phyloP scores from a whole-genome alignment of 2,797 vertebrate species.

The Poeciliopsis turneri region DNA sequence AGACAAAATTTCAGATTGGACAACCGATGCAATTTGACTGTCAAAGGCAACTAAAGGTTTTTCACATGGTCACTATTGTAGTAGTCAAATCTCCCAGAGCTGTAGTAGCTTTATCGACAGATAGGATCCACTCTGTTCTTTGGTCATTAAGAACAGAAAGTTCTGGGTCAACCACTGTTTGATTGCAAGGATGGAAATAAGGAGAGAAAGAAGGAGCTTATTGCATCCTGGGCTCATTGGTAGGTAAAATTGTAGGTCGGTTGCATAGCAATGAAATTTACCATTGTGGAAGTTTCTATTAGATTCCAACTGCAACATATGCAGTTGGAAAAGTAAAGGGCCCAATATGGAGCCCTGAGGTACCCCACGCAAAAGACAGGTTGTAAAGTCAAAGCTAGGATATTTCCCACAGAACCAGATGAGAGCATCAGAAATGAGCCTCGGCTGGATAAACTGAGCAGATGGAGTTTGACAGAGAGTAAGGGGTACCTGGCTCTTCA shows the following conservation, averaged over 20 bases:
- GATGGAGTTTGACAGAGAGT: background rate
- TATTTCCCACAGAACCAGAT: background rate
- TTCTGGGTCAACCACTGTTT: background rate
- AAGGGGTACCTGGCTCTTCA: constrained; percentile 72
- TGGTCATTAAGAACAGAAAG: background rate
- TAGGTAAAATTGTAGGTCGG: too few species aligned
- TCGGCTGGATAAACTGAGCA: background rate
- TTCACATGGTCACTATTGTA: background rate
- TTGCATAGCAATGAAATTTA: too few species aligned
- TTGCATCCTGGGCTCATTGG: too few species aligned
- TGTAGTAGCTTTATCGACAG: background rate
- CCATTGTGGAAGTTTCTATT: too few species aligned
- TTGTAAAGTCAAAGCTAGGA: background rate
- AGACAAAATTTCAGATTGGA: background rate
- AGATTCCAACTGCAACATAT: background rate
- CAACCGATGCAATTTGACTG: background rate
- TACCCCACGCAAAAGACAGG: background rate
- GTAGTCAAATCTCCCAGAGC: too few species aligned
- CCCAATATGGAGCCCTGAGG: too few species aligned
- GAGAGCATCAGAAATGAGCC: background rate
- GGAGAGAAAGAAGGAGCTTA: too few species aligned
- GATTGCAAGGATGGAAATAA: background rate
- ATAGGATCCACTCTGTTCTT: too few species aligned
- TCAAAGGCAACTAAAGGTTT: background rate
- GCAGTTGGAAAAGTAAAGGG: too few species aligned